Conservation (phyloP, 2,797 vertebrate species). For the Acipenser oxyrinchus region DNA sequence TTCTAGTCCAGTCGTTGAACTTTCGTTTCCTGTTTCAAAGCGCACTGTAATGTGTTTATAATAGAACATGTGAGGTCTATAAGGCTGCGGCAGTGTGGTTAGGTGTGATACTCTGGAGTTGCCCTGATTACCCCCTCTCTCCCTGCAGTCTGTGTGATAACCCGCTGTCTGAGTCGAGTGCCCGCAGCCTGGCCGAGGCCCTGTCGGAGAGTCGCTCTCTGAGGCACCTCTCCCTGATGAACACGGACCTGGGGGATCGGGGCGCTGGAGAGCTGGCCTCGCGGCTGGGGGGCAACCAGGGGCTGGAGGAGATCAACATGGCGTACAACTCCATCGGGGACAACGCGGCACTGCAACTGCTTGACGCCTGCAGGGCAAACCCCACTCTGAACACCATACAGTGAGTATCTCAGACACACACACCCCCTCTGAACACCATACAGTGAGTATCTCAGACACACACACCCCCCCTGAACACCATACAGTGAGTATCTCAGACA, state of each 20-base stretch:
- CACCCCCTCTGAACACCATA: background rate
- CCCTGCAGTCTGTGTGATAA: constrained; percentile 73
- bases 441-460: no score
- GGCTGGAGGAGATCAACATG: constrained; percentile 81
- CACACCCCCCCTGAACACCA: no score
- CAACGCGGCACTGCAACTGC: constrained; percentile 64
- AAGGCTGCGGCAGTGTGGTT: background rate
- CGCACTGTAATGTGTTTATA: background rate
- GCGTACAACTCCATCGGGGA: constrained; percentile 88
- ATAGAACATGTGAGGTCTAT: background rate
- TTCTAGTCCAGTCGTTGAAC: no score
- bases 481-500: no score
- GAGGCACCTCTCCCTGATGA: constrained; percentile 73
- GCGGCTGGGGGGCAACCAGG: constrained; percentile 54
- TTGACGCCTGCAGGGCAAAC: constrained; percentile 75
- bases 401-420: constrained; percentile 55
- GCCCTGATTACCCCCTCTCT: background rate
- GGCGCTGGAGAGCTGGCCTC: constrained; percentile 62
- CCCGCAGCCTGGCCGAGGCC: constrained; percentile 60
- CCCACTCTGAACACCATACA: constrained; percentile 76
- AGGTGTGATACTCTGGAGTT: no score
- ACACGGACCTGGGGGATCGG: constrained; percentile 71
- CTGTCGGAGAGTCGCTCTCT: constrained; percentile 71
- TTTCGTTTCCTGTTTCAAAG: background rate
- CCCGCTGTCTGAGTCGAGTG: constrained; percentile 63